Conservation (phyloP, 2,888 invertebrate genomes). For the Sturmia bella region DNA sequence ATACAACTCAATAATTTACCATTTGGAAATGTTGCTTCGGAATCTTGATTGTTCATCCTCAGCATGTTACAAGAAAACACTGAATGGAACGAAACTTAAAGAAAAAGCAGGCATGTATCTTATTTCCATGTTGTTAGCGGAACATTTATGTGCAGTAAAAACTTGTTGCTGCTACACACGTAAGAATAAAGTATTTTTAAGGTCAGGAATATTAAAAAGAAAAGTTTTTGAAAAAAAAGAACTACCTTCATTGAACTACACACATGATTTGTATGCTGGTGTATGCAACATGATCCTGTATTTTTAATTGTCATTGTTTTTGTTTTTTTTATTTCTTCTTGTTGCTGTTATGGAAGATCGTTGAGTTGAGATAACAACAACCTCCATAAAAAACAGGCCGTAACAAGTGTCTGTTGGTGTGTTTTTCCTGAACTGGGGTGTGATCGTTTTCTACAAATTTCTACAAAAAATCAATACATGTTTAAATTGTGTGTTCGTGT, state of each 20-base stretch:
- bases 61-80: constrained; percentile 51
- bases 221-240: too few species aligned
- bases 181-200: neutral
- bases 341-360: constrained; percentile 52
- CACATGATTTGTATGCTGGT: too few species aligned
- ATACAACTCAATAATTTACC: too few species aligned
- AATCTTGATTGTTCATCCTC: constrained; percentile 21
- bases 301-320: constrained; percentile 64
- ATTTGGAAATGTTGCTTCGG: neutral
- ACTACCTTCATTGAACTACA: too few species aligned
- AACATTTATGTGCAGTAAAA: neutral
- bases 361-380: constrained; percentile 56
- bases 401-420: constrained; percentile 19
- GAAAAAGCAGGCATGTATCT: constrained; percentile 49
- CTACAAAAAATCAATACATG: constrained; percentile 22
- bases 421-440: neutral
- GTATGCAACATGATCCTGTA: constrained; percentile 66
- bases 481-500: constrained; percentile 32
- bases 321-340: constrained; percentile 13
- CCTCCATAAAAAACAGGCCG: constrained; percentile 32
- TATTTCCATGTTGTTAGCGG: constrained; percentile 34
- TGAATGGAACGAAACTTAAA: constrained; percentile 8
- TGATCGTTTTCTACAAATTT: constrained; percentile 18
- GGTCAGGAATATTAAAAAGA: too few species aligned
- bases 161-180: too few species aligned